These are phyloP conservation scores for Orchestes rusci DNA, from an alignment of 2,888 invertebrate genomes.

Conservation along the genomic window DNA sequence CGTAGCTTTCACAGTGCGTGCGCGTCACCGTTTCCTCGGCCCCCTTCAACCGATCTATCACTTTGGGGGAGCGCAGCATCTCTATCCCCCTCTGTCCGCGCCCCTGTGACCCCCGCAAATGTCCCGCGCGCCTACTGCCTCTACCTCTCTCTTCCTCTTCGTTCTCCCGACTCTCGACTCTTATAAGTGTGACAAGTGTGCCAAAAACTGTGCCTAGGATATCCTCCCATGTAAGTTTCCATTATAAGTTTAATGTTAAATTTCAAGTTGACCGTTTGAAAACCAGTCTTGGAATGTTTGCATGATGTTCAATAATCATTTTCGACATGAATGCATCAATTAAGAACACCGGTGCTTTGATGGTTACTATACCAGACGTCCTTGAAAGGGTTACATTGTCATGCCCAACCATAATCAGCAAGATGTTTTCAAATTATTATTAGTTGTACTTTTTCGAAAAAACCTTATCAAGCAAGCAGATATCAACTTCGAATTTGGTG, in stretches of 20 bases:
- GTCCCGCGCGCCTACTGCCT: slow-evolving; percentile 20
- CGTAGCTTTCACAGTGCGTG: slow-evolving; percentile 38
- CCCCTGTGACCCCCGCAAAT: slow-evolving; percentile 10
- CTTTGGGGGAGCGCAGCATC: slow-evolving; percentile 40
- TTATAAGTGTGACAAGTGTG: slow-evolving; percentile 21
- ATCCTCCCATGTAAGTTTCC: slow-evolving; percentile 16
- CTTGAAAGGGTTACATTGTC: no score
- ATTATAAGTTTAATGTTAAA: no score
- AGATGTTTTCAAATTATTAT: no score
- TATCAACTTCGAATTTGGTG: no score
- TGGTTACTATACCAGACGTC: no score
- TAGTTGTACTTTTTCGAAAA: no score
- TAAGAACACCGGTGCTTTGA: no score
- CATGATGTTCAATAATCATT: no score
- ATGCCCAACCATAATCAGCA: no score
- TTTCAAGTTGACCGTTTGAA: not conserved
- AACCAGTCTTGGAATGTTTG: no score
- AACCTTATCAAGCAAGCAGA: no score
- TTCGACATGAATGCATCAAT: no score
- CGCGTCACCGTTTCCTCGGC: slow-evolving; percentile 40
- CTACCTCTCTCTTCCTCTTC: slow-evolving; percentile 21
- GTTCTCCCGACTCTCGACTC: slow-evolving; percentile 8
- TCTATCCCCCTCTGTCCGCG: slow-evolving; percentile 13
- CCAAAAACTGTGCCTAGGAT: slow-evolving; percentile 21
- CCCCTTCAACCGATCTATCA: slow-evolving; percentile 45